phyloP scores from a whole-genome alignment of 2,113 vertebrate genomes.

The Cephalopholis sonnerati region DNA sequence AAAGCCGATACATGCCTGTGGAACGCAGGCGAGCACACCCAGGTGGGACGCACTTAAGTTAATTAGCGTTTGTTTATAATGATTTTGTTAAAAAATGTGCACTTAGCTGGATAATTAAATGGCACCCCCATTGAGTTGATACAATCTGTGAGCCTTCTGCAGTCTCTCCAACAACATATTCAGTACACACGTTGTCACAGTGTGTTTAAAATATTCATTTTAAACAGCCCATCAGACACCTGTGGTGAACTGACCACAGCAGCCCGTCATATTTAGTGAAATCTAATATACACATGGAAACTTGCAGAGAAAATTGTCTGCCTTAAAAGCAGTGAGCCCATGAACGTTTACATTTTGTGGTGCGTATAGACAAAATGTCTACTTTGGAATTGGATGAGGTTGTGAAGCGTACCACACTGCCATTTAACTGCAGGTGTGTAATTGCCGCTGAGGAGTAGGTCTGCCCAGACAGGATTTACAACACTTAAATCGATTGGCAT shows the following conservation, averaged over 20 bases:
- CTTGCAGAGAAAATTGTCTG: slow-evolving; percentile 1
- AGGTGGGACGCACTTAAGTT: not conserved
- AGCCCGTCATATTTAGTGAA: slow-evolving; percentile 12
- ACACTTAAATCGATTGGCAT: slow-evolving; percentile 48
- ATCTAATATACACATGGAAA: slow-evolving; percentile 6
- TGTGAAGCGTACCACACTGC: slow-evolving; percentile 18
- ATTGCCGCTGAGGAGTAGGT: slow-evolving; percentile 27
- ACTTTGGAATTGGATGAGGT: slow-evolving; percentile 31
- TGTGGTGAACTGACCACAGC: slow-evolving; percentile 35
- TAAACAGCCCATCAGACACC: slow-evolving; percentile 11
- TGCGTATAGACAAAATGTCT: slow-evolving; percentile 25
- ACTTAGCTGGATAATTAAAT: slow-evolving; percentile 40
- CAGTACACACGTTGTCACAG: slow-evolving; percentile 18
- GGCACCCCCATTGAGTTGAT: slow-evolving; percentile 7
- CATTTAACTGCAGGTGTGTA: slow-evolving; percentile 46
- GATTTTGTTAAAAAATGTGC: not conserved
- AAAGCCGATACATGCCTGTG: not conserved
- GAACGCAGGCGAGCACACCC: not conserved
- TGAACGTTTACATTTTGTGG: slow-evolving; percentile 24
- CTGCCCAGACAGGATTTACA: slow-evolving; percentile 38
- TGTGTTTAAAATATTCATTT: slow-evolving; percentile 8
- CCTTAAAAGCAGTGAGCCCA: slow-evolving; percentile 8
- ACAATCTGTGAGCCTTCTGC: not conserved
- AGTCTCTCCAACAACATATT: slow-evolving; percentile 20
- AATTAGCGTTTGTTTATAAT: slow-evolving; percentile 17